Conservation (phyloP, 2,888 invertebrate genomes). For the Tipula unca region DNA sequence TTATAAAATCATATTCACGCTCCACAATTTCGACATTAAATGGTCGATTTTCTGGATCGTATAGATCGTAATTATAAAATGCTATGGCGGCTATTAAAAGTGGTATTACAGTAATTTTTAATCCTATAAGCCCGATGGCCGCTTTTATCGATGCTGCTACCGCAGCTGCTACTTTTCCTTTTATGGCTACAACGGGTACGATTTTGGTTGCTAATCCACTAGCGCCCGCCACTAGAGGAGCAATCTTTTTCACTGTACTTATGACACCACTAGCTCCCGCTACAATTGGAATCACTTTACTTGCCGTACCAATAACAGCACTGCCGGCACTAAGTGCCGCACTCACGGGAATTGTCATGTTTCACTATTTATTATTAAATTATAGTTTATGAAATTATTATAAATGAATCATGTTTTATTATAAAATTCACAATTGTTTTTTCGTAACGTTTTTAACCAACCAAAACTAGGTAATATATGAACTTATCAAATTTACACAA, state of each 20-base stretch:
- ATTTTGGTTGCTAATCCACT: constrained; percentile 31
- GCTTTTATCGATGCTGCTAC: constrained; percentile 60
- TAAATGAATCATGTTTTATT: background rate
- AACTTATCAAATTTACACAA: background rate
- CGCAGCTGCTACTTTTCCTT: constrained; percentile 36
- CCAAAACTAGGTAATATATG: background rate
- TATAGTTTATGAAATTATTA: background rate
- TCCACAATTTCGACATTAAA: constrained; percentile 57
- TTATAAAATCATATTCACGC: constrained; percentile 70
- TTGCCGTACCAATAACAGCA: background rate
- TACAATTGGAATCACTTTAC: background rate
- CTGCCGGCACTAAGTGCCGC: background rate
- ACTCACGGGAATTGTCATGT: background rate
- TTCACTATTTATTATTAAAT: background rate
- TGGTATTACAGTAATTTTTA: constrained; percentile 63
- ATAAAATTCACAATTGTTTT: background rate
- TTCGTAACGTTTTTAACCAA: background rate
- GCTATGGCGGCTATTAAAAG: constrained; percentile 66
- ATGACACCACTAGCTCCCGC: background rate
- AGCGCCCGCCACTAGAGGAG: constrained; percentile 22
- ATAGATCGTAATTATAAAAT: constrained; percentile 75
- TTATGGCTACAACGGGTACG: constrained; percentile 31
- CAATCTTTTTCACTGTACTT: constrained; percentile 17
- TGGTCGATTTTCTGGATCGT: constrained; percentile 76
- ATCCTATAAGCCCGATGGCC: constrained; percentile 57